Evolutionary conservation across 2,797 vertebrate species (phyloP).

Genomic region (Gallirallus australis): DNA sequence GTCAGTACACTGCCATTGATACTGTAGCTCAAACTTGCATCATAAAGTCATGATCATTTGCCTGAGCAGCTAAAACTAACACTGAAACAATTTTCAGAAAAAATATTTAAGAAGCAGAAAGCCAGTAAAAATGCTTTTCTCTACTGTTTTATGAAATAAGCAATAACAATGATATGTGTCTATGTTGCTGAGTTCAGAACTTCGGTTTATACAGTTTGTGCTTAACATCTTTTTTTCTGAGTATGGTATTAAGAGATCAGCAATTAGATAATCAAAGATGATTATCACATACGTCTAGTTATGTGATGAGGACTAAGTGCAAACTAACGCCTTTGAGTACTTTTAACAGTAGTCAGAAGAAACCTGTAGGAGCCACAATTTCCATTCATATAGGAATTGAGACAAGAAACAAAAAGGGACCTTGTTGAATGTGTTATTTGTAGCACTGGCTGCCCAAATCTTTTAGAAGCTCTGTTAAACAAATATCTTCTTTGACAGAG

Average conservation of each 20-base stretch:
- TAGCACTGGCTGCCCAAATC: not conserved
- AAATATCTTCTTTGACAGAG: not conserved
- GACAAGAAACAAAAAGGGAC: not conserved
- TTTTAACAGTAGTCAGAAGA: not conserved
- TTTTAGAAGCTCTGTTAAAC: not conserved
- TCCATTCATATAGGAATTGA: too few species aligned
- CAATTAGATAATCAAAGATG: not conserved
- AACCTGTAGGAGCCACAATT: not conserved
- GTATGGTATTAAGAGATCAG: not conserved
- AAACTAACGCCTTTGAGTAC: not conserved
- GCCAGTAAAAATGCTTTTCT: not conserved
- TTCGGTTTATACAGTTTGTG: not conserved
- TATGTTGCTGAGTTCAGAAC: not conserved
- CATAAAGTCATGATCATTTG: not conserved
- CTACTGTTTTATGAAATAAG: not conserved
- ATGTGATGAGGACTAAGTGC: not conserved
- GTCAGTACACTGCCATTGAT: not conserved
- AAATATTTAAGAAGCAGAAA: not conserved
- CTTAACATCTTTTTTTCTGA: not conserved
- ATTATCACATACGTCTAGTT: not conserved
- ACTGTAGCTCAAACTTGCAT: not conserved
- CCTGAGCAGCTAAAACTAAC: not conserved
- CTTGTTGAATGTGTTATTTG: not conserved
- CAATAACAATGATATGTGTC: rapidly evolving
- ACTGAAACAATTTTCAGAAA: not conserved